Evolutionary conservation across 2,113 vertebrate genomes (phyloP).

Genomic region (Delphinus delphis): DNA sequence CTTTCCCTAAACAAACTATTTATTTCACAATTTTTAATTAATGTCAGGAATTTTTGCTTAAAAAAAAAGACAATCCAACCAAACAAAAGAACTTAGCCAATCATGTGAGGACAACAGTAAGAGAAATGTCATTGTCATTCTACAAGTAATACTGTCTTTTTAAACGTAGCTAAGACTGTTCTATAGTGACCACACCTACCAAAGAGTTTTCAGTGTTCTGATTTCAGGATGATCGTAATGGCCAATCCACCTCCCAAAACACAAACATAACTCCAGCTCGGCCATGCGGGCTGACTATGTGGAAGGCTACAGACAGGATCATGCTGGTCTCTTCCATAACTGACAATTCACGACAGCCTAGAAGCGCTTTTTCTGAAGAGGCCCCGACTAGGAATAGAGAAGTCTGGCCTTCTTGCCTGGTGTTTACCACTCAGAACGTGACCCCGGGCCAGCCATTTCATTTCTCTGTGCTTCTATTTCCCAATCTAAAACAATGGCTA

Average conservation of each 20-base stretch:
- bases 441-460: neutral
- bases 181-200: neutral
- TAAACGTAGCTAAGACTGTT: neutral
- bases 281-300: neutral
- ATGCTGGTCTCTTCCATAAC: neutral
- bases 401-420: neutral
- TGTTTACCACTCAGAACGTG: neutral
- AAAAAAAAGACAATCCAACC: neutral
- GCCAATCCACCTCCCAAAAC: neutral
- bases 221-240: neutral
- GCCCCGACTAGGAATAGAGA: neutral
- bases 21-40: neutral
- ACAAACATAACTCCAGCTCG: neutral
- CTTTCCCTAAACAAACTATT: neutral
- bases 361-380: neutral
- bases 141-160: neutral
- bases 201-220: neutral
- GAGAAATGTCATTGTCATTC: neutral
- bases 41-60: neutral
- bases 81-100: neutral
- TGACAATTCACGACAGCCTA: neutral
- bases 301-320: neutral
- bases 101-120: neutral
- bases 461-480: neutral
- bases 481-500: neutral